phyloP scores from a whole-genome alignment of 2,797 vertebrate genomes.

The Philypnodon macrostomus region DNA sequence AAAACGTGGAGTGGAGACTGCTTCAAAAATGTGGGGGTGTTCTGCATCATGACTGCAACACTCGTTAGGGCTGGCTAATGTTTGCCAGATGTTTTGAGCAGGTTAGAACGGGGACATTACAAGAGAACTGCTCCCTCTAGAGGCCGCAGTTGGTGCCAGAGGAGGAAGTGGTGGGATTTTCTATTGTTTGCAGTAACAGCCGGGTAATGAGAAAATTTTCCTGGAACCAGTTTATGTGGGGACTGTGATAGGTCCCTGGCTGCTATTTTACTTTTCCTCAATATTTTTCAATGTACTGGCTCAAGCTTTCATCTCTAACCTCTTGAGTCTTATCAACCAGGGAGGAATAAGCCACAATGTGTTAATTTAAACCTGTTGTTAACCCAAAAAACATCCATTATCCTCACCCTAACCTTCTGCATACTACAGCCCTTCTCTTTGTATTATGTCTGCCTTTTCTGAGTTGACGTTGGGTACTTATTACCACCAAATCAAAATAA shows the following conservation, averaged over 20 bases:
- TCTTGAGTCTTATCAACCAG: conserved; percentile 9
- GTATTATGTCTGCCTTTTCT: conserved; percentile 22
- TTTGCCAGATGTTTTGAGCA: conserved; percentile 73
- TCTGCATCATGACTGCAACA: conserved; percentile 66
- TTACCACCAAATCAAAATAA: conserved; percentile 1
- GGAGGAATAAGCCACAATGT: no score
- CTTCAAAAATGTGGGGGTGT: conserved; percentile 70
- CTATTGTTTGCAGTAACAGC: conserved; percentile 52
- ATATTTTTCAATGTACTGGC: conserved; percentile 23
- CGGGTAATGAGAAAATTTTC: conserved; percentile 49
- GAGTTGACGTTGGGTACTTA: conserved; percentile 2
- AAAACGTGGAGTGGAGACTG: conserved; percentile 31
- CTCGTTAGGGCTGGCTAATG: conserved; percentile 68
- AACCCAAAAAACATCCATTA: not conserved
- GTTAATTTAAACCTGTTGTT: conserved; percentile 23
- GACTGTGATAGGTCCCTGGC: conserved; percentile 25
- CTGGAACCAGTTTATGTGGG: conserved; percentile 31
- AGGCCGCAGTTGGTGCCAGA: conserved; percentile 34
- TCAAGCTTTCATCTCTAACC: conserved; percentile 22
- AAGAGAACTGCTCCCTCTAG: conserved; percentile 62
- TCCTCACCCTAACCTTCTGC: not conserved
- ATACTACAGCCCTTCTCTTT: conserved; percentile 12
- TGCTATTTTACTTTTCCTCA: conserved; percentile 16
- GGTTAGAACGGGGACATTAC: conserved; percentile 44
- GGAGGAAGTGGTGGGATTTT: conserved; percentile 43